These are phyloP conservation scores for Notospermus geniculatus DNA, from an alignment of 1,140 invertebrate species.

Conservation along the genomic window DNA sequence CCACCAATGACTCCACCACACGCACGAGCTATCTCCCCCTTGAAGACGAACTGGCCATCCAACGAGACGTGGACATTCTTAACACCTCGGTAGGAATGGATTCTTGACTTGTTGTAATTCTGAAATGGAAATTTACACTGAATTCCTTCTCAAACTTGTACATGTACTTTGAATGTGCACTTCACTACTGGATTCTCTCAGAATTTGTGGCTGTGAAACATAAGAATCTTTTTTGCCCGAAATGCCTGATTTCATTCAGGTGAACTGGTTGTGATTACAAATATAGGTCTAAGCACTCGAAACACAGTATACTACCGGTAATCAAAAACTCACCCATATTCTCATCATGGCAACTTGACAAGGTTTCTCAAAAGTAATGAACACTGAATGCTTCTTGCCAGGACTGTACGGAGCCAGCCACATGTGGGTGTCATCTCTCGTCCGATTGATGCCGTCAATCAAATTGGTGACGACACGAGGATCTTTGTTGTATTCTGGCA, in stretches of 20 bases:
- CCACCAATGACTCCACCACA: conserved; percentile 69
- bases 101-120: conserved; percentile 85
- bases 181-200: too few relatives aligned
- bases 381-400: conserved; percentile 61
- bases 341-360: conserved; percentile 69
- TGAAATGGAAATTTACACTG: conserved; percentile 59
- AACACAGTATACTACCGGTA: not conserved
- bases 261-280: too few relatives aligned
- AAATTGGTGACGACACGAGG: conserved; percentile 65
- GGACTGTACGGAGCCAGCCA: conserved; percentile 69
- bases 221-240: too few relatives aligned
- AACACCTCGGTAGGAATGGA: conserved; percentile 74
- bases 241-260: too few relatives aligned
- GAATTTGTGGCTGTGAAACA: too few relatives aligned
- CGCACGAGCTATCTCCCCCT: conserved; percentile 76
- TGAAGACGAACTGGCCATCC: conserved; percentile 69
- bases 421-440: conserved; percentile 72
- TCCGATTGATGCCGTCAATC: conserved; percentile 70
- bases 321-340: conserved; percentile 68
- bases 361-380: conserved; percentile 62
- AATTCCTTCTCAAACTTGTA: too few relatives aligned
- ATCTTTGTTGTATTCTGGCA: conserved; percentile 63
- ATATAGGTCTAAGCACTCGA: too few relatives aligned
- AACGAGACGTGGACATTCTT: conserved; percentile 70
- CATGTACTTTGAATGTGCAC: too few relatives aligned